Conservation (phyloP, 2,113 vertebrate genomes). For the Glaucidium brasilianum region DNA sequence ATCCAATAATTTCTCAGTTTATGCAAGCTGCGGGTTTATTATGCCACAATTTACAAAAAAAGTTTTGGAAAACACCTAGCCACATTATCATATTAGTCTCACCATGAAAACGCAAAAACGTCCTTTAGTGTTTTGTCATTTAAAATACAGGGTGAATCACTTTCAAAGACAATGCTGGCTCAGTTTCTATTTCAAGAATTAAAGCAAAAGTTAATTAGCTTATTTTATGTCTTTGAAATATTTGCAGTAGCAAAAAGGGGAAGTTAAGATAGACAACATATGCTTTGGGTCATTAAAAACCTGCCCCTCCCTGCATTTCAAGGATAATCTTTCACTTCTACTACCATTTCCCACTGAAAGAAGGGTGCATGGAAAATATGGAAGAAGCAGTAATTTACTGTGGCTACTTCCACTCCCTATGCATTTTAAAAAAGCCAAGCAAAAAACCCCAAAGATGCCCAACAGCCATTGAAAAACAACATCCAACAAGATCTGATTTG, state of each 20-base stretch:
- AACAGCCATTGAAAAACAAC: not conserved
- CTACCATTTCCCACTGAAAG: not conserved
- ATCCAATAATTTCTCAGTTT: not conserved
- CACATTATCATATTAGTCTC: not conserved
- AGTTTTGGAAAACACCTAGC: not conserved
- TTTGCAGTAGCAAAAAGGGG: not conserved
- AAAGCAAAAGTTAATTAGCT: not conserved
- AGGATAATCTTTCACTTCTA: not conserved
- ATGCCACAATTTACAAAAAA: not conserved
- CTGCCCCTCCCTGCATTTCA: not conserved
- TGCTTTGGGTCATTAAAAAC: not conserved
- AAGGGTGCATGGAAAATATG: not conserved
- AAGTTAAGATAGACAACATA: not conserved
- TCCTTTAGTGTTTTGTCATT: not conserved
- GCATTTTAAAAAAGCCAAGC: not conserved
- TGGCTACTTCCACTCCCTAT: not conserved
- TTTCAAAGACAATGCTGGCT: not conserved
- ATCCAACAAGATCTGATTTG: not conserved
- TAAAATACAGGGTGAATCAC: not conserved
- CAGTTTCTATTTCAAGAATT: not conserved
- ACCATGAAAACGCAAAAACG: not conserved
- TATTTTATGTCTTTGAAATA: not conserved
- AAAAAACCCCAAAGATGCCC: not conserved
- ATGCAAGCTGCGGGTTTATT: not conserved
- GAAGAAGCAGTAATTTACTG: not conserved